Evolutionary conservation across 2,797 vertebrate genomes (phyloP), one percentile per base, ranked within the genome.

Genomic region (Myotis vivesi): DNA sequence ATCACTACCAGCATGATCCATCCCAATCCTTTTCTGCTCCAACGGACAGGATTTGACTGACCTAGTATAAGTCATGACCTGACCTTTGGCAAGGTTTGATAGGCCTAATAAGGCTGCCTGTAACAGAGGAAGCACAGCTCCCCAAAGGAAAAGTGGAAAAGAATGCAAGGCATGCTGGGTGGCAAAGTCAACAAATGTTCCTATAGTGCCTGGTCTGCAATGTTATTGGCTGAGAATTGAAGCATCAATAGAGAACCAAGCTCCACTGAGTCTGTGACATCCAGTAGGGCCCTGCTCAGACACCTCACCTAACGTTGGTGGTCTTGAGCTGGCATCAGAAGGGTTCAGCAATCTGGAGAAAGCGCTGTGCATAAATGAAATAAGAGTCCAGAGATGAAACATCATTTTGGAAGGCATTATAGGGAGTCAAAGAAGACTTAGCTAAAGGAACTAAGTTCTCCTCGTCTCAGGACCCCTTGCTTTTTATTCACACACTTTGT

Each of bases 151-250:
- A 83, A 30, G 6, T 41, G 16, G n/a, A 5, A 49, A 57, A 66
- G 46, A 57, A 66, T 38, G 33, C 68, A 41, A 16, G 10, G 7
- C 46, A 23, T 11, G 17, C 17, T 38, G 28, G 36, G 10, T 20
- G 17, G 12, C 15, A 71, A 71, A 8, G 38, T 59, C 1, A 36
- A 8, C 25, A 20, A 33, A 23, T 62, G 28, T 69, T 85, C 57
- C 86, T 17, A 33, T 25, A 13, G 5, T 28, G 16, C 4, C 5
- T 36, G 28, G 30, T 25, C 55, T 55, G 62, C 64, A 46, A 55
- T 46, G 77, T 55, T 57, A 55, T 66, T 77, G 33, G 28, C 55
- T 73, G 91, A 80, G 41, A 46, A n/a, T 66, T 79, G 16, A 80
- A 41, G 20, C 0, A 2, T 51, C 55, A 13, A 2, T 0, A 2